Conservation (phyloP, 1,140 invertebrate species). For the Drosophila guanche region DNA sequence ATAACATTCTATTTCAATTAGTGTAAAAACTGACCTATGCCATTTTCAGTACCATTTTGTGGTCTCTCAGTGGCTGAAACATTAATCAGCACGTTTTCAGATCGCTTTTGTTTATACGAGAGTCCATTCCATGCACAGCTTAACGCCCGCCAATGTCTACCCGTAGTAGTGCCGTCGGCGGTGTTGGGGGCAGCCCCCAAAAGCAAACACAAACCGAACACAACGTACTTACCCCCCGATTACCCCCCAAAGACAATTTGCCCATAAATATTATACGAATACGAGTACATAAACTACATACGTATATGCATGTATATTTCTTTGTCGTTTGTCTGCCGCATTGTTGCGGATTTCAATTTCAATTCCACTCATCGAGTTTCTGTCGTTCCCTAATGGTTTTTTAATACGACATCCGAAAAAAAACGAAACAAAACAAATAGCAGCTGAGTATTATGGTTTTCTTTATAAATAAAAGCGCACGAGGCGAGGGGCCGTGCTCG, state of each 20-base stretch:
- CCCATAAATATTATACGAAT: conserved; percentile 35
- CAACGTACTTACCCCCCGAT: not conserved
- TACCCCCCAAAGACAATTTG: conserved; percentile 40
- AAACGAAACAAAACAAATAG: conserved; percentile 11
- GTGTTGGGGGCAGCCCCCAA: not conserved
- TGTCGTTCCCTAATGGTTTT: conserved; percentile 32
- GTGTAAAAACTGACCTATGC: conserved; percentile 74
- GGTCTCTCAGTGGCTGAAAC: conserved; percentile 29
- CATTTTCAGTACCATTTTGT: conserved; percentile 46
- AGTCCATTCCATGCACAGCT: conserved; percentile 36
- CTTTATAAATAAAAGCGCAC: conserved; percentile 12
- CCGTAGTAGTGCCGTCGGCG: conserved; percentile 17
- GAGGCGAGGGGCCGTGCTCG: conserved; percentile 12
- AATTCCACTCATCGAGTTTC: conserved; percentile 26
- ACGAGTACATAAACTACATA: not conserved
- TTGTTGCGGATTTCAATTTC: conserved; percentile 48
- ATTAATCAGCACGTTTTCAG: conserved; percentile 76
- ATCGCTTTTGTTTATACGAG: conserved; percentile 42
- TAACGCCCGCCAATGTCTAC: conserved; percentile 31
- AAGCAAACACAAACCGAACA: conserved; percentile 35
- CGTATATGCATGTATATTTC: too few relatives aligned
- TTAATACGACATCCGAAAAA: conserved; percentile 36
- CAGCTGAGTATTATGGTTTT: conserved; percentile 6
- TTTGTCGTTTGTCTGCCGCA: conserved; percentile 35
- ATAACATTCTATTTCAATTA: conserved; percentile 79